phyloP scores from a whole-genome alignment of 2,113 vertebrate species.

The Lophius piscatorius region DNA sequence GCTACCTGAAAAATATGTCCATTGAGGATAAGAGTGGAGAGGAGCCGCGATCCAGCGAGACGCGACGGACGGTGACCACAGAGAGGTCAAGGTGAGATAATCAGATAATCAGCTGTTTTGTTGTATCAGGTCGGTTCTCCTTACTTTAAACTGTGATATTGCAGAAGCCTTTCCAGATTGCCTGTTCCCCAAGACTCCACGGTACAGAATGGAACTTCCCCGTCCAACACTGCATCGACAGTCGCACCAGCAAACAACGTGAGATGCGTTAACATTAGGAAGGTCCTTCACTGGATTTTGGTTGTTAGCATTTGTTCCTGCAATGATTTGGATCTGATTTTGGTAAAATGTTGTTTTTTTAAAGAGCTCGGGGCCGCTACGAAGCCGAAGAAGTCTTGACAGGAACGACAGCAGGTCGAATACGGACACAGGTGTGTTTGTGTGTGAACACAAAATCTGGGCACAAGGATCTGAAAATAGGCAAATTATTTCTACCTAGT shows the following conservation, averaged over 20 bases:
- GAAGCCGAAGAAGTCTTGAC: conserved; percentile 53
- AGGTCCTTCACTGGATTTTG: neutral
- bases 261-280: neutral
- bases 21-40: conserved; percentile 59
- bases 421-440: conserved; percentile 60
- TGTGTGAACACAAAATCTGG: neutral
- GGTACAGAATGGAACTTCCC: conserved; percentile 69
- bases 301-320: neutral
- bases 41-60: conserved; percentile 43
- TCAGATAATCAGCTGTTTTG: neutral
- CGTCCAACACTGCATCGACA: conserved; percentile 35
- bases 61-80: conserved; percentile 21
- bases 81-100: conserved; percentile 77
- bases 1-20: conserved; percentile 68
- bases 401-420: conserved; percentile 60
- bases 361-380: conserved; percentile 54
- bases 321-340: neutral
- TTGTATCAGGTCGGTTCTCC: neutral
- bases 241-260: conserved; percentile 60
- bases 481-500: too few relatives aligned
- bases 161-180: conserved; percentile 78
- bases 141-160: conserved; percentile 1
- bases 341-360: conserved; percentile 3
- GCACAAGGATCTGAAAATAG: neutral
- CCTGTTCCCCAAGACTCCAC: conserved; percentile 56